Base-by-base conservation (phyloP, 2,888 invertebrate species). In the Drosophila picticornis region DNA sequence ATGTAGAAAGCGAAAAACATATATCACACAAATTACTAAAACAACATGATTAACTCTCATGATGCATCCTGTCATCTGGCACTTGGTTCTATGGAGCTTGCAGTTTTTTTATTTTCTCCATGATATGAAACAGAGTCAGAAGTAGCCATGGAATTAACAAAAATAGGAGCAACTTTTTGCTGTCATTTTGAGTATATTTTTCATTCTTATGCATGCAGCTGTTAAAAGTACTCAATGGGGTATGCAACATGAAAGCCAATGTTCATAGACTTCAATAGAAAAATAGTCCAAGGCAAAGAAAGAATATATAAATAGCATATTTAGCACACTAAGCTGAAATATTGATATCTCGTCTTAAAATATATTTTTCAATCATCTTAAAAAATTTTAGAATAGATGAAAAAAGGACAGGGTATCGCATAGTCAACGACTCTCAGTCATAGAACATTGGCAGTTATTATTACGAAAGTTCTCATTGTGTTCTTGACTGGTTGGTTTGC, bases 21-120 rank as follows among this genome's bases (percentile, higher is more conserved):
- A 87, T 77, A 80, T 75, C 74, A 83, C 75, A 77, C 80, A 88
- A 88, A 85, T 86, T 75, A 74, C 75, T 76, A 27, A 70, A 80
- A 57, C 72, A 73, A 81, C 84, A 88, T 84, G 89, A 85, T 84
- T 86, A 86, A 85, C 88, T 84, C 74, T 77, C 70, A 77, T 73
- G 69, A 73, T 74, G 74, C 74, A 59, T 59, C 70, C 59, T 52
- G 52, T 66, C 51, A n/a, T 56, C 53, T 32, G 55, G 58, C 66
- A 58, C 46, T 71, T 60, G 66, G 9, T 60, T 51, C 57, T 73
- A 80, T 72, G 72, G 60, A 73, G 64, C 67, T 50, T 76, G 38
- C 59, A 71, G 57, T 70, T 55, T 64, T 56, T 38, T 40, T 40
- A 43, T 55, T 51, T 50, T 55, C 34, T 43, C 34, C 31, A 46